Conservation (phyloP, 2,888 invertebrate genomes). For the Amaurobius ferox region DNA sequence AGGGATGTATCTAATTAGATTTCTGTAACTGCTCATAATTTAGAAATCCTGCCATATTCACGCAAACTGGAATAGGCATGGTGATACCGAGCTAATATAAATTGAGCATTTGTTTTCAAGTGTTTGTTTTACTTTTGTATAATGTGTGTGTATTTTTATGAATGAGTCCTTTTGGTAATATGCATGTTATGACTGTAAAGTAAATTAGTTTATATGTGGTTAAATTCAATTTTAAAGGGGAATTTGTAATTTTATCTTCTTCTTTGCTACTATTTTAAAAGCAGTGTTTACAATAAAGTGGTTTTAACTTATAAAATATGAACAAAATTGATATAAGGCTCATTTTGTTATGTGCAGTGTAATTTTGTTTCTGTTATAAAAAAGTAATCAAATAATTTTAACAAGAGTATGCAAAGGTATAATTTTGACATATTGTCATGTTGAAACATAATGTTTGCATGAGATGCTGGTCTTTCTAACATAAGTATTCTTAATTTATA, state of each 20-base stretch:
- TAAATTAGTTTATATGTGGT: conserved; percentile 1
- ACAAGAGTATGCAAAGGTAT: too few species aligned
- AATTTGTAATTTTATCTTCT: background rate
- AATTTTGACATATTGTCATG: too few species aligned
- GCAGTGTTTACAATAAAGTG: too few species aligned
- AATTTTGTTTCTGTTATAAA: too few species aligned
- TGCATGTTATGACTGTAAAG: conserved; percentile 21
- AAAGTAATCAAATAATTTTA: too few species aligned
- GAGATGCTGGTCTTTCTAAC: too few species aligned
- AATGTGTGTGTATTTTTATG: conserved; percentile 34
- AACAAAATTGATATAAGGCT: too few species aligned
- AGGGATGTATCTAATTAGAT: conserved; percentile 9
- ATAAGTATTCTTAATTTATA: too few species aligned
- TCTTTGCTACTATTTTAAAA: background rate
- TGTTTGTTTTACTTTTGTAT: conserved; percentile 41
- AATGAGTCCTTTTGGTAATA: conserved; percentile 47
- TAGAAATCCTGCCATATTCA: conserved; percentile 52
- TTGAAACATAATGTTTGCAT: too few species aligned
- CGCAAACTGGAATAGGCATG: conserved; percentile 4
- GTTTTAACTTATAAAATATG: too few species aligned
- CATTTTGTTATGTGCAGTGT: too few species aligned
- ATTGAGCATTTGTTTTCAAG: conserved; percentile 23
- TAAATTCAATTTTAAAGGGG: background rate
- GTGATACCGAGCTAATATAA: background rate
- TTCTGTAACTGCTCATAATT: conserved; percentile 19